Base-by-base conservation (phyloP, 2,797 vertebrate genomes). In the Balearica regulorum region DNA sequence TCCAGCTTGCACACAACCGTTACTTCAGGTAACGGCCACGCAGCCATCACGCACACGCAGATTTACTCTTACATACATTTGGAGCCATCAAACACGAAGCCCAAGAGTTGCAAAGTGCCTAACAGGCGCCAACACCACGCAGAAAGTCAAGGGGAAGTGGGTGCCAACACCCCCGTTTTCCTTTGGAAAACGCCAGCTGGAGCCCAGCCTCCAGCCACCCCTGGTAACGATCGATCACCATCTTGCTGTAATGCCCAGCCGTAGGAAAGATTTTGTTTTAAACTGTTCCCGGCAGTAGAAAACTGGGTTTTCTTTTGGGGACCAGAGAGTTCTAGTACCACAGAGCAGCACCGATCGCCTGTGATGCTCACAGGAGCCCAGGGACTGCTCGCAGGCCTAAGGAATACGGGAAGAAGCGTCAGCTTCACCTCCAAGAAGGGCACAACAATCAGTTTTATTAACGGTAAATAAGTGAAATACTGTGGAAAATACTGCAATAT, bases 331-430 rank as follows among this genome's bases (percentile, higher is more conserved):
- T 90, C 85, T 64, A 70, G n/a, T 16, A 24, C 70, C 70, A 66
- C n/a, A 79, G 28, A 93, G 69, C 61, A 91, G 48, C 48, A n/a
- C 46, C 37, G 41, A 69, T 76, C 62, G 21, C 79, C 44, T 37
- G 35, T 7, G 72, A 25, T 49, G 31, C 22, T 57, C 57, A 19
- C 10, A 25, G 62, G 49, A 87, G 61, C n/a, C 49, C 57, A 61
- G 68, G 68, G 88, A 81, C 43, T 84, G 43, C 37, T 35, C 53
- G 65, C 37, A 83, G 62, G 46, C 33, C 58, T 70, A 17, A 76
- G 11, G n/a, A 57, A 35, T 4, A 49, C 0, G 0, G 43, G 82
- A 92, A 49, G 21, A 73, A 80, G 48, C 0, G 3, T 41, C 72
- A 87, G 75, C 35, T 85, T 64, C 57, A 44, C 14, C 13, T 64